Base-by-base conservation (phyloP, 2,888 invertebrate genomes). In the Mimas tiliae region DNA sequence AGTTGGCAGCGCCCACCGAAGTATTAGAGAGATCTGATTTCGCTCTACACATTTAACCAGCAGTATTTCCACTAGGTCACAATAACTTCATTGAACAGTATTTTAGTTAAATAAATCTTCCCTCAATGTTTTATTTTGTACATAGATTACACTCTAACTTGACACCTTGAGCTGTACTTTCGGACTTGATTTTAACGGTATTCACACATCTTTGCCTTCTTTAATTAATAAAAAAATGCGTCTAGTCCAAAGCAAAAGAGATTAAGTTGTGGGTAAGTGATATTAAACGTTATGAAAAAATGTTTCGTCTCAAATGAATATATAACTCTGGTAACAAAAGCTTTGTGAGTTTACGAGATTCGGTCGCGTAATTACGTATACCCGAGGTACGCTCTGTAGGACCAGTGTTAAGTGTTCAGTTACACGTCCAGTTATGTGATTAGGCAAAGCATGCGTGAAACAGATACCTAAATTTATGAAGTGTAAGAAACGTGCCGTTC, bases 191-290 rank as follows among this genome's bases (percentile, higher is more conserved):
- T 84, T 68, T 73, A 90, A 91, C 88, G 90, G 90, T 89, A 88
- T 88, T 89, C 88, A 91, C 88, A 88, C 88, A 84, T 88, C 90
- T 93, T 91, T 91, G 90, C 93, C 93, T 93, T 93, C 91, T 85
- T 89, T 88, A 89, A 91, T 86, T 91, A 89, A 90, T 87, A 75
- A 85, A 80, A 50, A 85, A 88, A 91, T 89, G 90, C 91, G 90
- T 93, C 93, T 93, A 93, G 93, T 93, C 93, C 91, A 91, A 89
- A 90, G 86, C 87, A 85, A 92, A 91, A 89, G 92, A 92, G 91
- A 92, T 92, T 93, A 91, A 88, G 85, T 88, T 84, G 86, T 87
- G 87, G 83, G 84, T 90, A 88, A 89, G 91, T 90, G 83, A 84
- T 58, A 85, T 84, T 82, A 81, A 66, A 84, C 76, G 73, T 84